Evolutionary conservation across 2,888 invertebrate species (phyloP), one percentile per base, ranked within the genome.

Genomic region (Caenorhabditis uteleia): DNA sequence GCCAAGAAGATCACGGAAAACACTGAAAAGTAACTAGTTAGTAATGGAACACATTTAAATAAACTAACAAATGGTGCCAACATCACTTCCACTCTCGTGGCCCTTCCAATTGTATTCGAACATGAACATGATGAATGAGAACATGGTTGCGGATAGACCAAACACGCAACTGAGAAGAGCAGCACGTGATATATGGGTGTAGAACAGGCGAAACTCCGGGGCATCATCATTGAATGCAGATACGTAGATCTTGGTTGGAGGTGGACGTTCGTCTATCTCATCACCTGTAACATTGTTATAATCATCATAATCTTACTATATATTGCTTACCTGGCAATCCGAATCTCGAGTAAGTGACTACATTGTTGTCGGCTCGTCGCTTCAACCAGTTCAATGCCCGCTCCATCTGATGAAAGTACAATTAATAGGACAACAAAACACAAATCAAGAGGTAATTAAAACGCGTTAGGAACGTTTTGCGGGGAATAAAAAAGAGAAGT

Each of bases 61-160:
- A n/a, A 20, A 21, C 65, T 45, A 16, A 68, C 69, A 45, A 8
- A 81, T 51, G 5, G 80, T 76, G 25, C 69, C 62, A 14, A 78
- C 29, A n/a, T n/a, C n/a, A n/a, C n/a, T n/a, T n/a, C n/a, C n/a
- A n/a, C n/a, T n/a, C n/a, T n/a, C 53, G 55, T 80, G 76, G 45
- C 72, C 67, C 58, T 77, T 77, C 80, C 80, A 80, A 62, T 77
- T 69, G 59, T 81, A 80, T 55, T 80, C 80, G 60, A 80, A 80
- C 60, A 80, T 74, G 40, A 70, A 57, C 33, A 70, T 73, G 27
- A 81, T 59, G 49, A 80, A 81, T 14, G 74, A 51, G 55, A 80
- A 67, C 12, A 79, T 29, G 1, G 73, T 67, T 40, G 75, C 65
- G n/a, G 75, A 68, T 45, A 79, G 68, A 12, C 79, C 79, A 34